Percentiles rank a stretch among this genome's conserved stretches.
Conservation (phyloP, 1,140 invertebrate species). For the Diachasmimorpha longicaudata region DNA sequence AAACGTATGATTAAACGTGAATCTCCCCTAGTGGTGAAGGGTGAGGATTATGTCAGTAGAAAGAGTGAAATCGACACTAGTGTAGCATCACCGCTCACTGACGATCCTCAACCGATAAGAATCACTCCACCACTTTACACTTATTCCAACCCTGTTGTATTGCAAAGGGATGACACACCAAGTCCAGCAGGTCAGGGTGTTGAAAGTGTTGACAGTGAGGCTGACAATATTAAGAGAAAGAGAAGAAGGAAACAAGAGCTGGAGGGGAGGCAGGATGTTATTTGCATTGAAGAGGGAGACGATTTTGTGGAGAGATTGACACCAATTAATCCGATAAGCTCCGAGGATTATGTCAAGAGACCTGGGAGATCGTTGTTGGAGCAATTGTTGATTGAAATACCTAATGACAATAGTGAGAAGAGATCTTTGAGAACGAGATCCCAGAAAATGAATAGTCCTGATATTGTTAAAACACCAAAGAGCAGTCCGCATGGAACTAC, state of each 20-base stretch:
- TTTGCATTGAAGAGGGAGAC: conserved; percentile 58
- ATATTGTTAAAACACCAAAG: conserved; percentile 67
- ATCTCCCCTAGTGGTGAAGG: neutral
- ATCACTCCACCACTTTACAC: conserved; percentile 77
- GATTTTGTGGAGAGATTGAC: conserved; percentile 53
- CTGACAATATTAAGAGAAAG: conserved; percentile 53
- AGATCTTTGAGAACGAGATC: conserved; percentile 71
- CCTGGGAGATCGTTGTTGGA: conserved; percentile 71
- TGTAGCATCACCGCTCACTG: conserved; percentile 60
- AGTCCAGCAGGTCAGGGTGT: conserved; percentile 59
- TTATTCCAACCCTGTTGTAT: conserved; percentile 73
- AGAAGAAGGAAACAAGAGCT: conserved; percentile 60
- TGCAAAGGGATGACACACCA: conserved; percentile 64
- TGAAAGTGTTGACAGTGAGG: conserved; percentile 48
- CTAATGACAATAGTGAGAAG: conserved; percentile 67
- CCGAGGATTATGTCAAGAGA: conserved; percentile 51
- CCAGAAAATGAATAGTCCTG: conserved; percentile 76
- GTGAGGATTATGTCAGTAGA: neutral
- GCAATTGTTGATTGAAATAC: conserved; percentile 80
- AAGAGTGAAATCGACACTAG: conserved; percentile 37
- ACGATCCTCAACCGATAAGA: conserved; percentile 73
- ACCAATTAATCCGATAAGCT: conserved; percentile 39
- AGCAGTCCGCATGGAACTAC: conserved; percentile 63
- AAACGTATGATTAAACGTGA: neutral
- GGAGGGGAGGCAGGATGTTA: conserved; percentile 59